A percentile compares a stretch with the other conserved stretches of the same genome.
These are phyloP conservation scores for Peromyscus polionotus DNA, from an alignment of 2,113 vertebrate genomes.

Conservation along the genomic window DNA sequence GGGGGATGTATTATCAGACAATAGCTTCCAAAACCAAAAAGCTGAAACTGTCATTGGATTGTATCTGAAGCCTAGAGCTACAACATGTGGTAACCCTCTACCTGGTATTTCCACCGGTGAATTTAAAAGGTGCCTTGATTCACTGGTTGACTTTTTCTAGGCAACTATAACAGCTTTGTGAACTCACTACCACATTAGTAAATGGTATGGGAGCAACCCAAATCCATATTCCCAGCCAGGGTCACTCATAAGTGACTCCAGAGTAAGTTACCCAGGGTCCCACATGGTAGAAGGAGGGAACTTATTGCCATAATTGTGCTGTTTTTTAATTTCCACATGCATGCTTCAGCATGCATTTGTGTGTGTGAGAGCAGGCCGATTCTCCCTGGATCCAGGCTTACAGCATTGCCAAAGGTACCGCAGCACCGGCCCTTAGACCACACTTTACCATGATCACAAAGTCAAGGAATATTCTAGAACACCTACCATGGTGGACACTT, in stretches of 20 bases:
- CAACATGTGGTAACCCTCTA: neutral
- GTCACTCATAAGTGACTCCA: neutral
- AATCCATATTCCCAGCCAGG: neutral
- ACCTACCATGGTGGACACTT: no score
- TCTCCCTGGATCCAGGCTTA: no score
- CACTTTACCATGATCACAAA: no score
- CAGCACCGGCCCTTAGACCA: no score
- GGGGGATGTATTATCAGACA: neutral
- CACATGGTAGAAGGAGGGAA: neutral
- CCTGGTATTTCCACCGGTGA: neutral
- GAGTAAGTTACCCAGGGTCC: neutral
- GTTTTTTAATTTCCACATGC: neutral
- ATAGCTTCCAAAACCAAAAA: neutral
- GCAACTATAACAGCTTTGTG: no score
- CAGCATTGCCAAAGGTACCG: no score
- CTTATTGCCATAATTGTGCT: neutral
- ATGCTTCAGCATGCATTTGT: neutral
- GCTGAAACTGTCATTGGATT: neutral
- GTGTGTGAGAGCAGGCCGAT: no score
- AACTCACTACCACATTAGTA: neutral
- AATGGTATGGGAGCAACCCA: neutral
- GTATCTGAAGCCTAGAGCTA: neutral
- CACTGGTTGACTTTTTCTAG: neutral
- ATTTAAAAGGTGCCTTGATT: neutral
- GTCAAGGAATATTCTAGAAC: no score